Base-by-base conservation (phyloP, 2,888 invertebrate genomes). In the Agriopis marginaria region DNA sequence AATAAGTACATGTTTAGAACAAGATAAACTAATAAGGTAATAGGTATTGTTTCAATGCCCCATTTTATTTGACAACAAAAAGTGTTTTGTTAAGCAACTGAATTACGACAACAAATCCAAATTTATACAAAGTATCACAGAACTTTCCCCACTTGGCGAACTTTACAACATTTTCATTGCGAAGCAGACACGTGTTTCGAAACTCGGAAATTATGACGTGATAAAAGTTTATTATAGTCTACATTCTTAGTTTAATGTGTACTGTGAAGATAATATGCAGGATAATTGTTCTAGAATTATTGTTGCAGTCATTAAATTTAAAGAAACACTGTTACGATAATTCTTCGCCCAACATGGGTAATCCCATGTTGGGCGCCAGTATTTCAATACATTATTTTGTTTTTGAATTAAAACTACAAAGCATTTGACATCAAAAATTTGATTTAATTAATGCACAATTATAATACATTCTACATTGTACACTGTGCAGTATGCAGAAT, bases 151-250 rank as follows among this genome's bases (percentile, higher is more conserved):
- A 65, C 65, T 63, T 44, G 42, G 54, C 49, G 56, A 53, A 70
- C 44, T 65, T 74, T 56, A 67, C 32, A 70, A 68, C 66, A 60
- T 65, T 72, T 63, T 63, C 59, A 66, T 65, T 66, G 72, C 61
- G 66, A n/a, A 8, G 51, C 66, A 59, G 69, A 71, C 65, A 63
- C 72, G 70, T 66, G 68, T 64, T 51, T 63, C 11, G 68, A 72
- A 69, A 64, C 71, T 68, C 56, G 60, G 65, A 65, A 72, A 63
- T 75, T 71, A 75, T 71, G 70, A 69, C 73, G 70, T 62, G 65
- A 70, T 73, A 65, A 73, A 75, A 65, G 58, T 65, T 63, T 71
- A 71, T 64, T 61, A 53, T 60, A 47, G 17, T 23, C 66, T 61
- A 74, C 62, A 58, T 68, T 60, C 58, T 12, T 45, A 63, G 55